These are phyloP conservation scores for Coenonympha glycerion DNA, from an alignment of 2,888 invertebrate species.

Conservation along the genomic window DNA sequence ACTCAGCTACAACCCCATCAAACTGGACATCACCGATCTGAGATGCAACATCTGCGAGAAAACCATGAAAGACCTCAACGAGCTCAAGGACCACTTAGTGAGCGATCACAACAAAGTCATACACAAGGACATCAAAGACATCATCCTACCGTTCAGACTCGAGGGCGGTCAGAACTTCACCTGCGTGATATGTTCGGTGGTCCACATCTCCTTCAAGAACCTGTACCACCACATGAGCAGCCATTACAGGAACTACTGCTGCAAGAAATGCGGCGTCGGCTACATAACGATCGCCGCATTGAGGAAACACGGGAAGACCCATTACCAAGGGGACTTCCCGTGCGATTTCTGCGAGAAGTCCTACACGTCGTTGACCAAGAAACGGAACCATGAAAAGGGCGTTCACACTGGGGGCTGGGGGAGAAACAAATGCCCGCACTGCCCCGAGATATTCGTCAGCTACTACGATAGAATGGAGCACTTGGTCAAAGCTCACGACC, in stretches of 20 bases:
- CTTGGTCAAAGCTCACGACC: constrained; percentile 58
- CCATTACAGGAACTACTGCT: constrained; percentile 67
- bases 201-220: constrained; percentile 66
- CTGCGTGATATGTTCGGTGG: constrained; percentile 60
- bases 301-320: constrained; percentile 66
- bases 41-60: constrained; percentile 53
- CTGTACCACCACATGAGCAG: constrained; percentile 69
- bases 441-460: constrained; percentile 63
- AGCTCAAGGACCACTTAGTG: constrained; percentile 59
- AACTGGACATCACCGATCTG: constrained; percentile 62
- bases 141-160: constrained; percentile 63
- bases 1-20: constrained; percentile 68
- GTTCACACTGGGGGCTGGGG: constrained; percentile 68
- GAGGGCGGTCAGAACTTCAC: constrained; percentile 58
- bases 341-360: constrained; percentile 72
- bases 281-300: constrained; percentile 66
- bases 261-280: constrained; percentile 63
- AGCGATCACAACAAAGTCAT: constrained; percentile 56
- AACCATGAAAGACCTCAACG: constrained; percentile 54
- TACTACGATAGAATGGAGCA: constrained; percentile 67
- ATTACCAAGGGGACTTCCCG: constrained; percentile 70
- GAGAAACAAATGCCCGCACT: constrained; percentile 67
- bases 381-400: constrained; percentile 64
- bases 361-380: constrained; percentile 69
- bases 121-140: constrained; percentile 62